Evolutionary conservation across 2,113 vertebrate genomes (phyloP).

Genomic region (Hyaena hyaena): DNA sequence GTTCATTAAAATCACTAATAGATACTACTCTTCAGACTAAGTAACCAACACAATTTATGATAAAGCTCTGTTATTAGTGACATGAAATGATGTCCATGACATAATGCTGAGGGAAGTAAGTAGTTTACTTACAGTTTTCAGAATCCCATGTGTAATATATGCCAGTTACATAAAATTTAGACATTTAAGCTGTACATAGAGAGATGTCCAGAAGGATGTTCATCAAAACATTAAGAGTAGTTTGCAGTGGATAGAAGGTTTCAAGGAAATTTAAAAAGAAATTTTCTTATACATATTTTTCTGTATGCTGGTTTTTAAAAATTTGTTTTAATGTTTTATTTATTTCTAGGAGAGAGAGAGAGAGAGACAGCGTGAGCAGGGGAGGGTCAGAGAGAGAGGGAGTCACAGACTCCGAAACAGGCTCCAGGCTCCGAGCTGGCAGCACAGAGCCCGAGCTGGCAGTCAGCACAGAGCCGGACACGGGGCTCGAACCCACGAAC

Average conservation of each 20-base stretch:
- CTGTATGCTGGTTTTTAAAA: neutral
- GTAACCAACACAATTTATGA: neutral
- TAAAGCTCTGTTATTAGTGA: neutral
- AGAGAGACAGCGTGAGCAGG: no score
- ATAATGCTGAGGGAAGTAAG: neutral
- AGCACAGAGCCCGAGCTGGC: no score
- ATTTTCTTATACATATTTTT: neutral
- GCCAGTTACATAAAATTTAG: neutral
- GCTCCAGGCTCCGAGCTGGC: no score
- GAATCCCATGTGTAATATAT: neutral
- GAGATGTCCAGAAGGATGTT: neutral
- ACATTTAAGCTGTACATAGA: neutral
- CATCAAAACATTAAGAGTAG: neutral
- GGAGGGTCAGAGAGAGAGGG: no score
- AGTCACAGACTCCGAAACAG: no score
- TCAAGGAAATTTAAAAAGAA: neutral
- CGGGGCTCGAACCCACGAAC: no score
- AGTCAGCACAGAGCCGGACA: no score
- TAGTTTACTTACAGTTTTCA: neutral
- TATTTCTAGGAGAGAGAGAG: no score
- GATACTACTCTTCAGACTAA: neutral
- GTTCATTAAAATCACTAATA: neutral
- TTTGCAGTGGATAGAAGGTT: neutral
- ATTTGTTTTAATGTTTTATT: no score
- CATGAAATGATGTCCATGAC: neutral